Evolutionary conservation across 2,113 vertebrate genomes (phyloP).

Genomic region (Potamarius usumacintae): DNA sequence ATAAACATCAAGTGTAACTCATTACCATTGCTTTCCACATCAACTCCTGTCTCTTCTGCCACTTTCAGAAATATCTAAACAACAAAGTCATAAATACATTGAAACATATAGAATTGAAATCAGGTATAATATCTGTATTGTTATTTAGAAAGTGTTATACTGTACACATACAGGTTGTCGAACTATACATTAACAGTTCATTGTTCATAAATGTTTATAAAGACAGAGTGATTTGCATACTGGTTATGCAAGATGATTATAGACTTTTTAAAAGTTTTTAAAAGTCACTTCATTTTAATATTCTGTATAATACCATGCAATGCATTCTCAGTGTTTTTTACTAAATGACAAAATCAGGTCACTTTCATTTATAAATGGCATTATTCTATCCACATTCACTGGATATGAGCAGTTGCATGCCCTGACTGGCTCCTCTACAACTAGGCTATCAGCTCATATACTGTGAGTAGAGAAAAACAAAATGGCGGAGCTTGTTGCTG

Average conservation of each 20-base stretch:
- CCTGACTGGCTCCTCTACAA: no score
- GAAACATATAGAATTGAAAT: neutral
- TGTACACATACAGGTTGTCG: neutral
- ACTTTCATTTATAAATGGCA: no score
- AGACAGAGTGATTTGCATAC: neutral
- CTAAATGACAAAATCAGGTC: no score
- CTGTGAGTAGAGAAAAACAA: no score
- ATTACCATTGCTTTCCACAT: constrained; percentile 83
- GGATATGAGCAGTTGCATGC: no score
- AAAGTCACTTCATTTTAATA: no score
- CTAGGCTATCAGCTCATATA: no score
- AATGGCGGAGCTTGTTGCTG: no score
- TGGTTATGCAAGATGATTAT: neutral
- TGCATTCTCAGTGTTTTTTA: no score
- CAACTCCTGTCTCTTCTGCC: constrained; percentile 90
- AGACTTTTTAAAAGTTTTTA: neutral
- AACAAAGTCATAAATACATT: neutral
- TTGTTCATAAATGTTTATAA: neutral
- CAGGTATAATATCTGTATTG: neutral
- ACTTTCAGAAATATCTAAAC: constrained; percentile 95
- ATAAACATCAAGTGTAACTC: neutral
- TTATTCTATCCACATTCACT: no score
- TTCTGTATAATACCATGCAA: neutral
- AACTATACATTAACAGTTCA: neutral
- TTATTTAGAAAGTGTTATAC: neutral